These are phyloP conservation scores for Argya squamiceps DNA, from an alignment of 2,797 vertebrate species.

Conservation along the genomic window DNA sequence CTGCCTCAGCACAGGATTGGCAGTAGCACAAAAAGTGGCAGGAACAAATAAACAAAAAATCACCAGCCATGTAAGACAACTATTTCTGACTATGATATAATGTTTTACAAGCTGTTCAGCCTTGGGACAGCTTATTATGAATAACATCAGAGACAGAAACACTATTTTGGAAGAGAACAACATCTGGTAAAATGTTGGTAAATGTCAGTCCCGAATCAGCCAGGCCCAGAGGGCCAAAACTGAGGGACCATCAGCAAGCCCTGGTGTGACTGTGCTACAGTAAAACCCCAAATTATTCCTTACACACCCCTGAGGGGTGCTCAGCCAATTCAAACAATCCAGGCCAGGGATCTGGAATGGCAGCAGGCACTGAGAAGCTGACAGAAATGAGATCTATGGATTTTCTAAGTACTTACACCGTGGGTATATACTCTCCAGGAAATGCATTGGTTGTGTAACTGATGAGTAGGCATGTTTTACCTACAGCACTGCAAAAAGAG, in stretches of 20 bases:
- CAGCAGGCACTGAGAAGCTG: neutral
- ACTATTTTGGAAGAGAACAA: neutral
- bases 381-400: neutral
- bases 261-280: neutral
- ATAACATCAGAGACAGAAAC: neutral
- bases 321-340: neutral
- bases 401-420: conserved; percentile 86
- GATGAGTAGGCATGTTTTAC: conserved; percentile 99
- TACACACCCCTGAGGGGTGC: neutral
- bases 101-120: neutral
- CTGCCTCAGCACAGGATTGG: neutral
- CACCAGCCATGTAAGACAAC: neutral
- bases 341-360: neutral
- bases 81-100: neutral
- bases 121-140: neutral
- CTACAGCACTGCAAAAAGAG: conserved; percentile 87
- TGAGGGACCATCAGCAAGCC: neutral
- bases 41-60: neutral
- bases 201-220: neutral
- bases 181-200: neutral
- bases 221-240: neutral
- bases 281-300: neutral
- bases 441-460: conserved; percentile 99
- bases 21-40: neutral
- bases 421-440: conserved; percentile 98